phyloP scores from a whole-genome alignment of 1,140 invertebrate species.

The Himalopsyche phryganea region DNA sequence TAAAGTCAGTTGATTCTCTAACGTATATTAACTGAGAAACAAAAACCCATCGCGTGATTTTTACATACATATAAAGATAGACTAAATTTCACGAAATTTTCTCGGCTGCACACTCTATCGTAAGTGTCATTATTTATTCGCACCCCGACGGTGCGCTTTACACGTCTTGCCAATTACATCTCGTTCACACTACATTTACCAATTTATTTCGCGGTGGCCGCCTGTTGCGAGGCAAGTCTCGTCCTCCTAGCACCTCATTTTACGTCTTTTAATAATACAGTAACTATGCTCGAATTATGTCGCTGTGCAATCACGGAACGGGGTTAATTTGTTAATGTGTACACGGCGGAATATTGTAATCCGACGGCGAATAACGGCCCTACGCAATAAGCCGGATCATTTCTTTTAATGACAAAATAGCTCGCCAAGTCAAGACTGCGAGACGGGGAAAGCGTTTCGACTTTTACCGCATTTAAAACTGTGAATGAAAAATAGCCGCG shows the following conservation, averaged over 20 bases:
- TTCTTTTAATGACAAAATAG: conserved; percentile 20
- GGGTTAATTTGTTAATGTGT: conserved; percentile 31
- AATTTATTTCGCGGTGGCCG: not conserved
- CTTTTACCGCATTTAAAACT: not conserved
- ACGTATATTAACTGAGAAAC: no score
- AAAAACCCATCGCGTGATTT: no score
- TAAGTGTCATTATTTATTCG: not conserved
- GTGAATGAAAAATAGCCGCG: no score
- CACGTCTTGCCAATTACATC: conserved; percentile 1
- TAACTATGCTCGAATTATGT: conserved; percentile 12
- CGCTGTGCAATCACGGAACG: conserved; percentile 12
- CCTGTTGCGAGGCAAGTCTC: not conserved
- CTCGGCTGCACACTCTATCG: not conserved
- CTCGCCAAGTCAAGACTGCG: not conserved
- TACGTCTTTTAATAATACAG: conserved; percentile 24
- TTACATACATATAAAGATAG: no score
- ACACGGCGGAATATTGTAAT: conserved; percentile 15
- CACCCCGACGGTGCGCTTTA: not conserved
- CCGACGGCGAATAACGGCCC: conserved; percentile 1
- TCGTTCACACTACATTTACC: conserved; percentile 10
- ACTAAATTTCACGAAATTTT: no score
- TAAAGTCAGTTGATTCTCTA: no score
- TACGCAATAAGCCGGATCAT: conserved; percentile 18
- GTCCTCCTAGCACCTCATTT: not conserved
- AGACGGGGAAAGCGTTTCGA: not conserved